Conservation (phyloP, 2,113 vertebrate genomes). For the Trichechus manatus region DNA sequence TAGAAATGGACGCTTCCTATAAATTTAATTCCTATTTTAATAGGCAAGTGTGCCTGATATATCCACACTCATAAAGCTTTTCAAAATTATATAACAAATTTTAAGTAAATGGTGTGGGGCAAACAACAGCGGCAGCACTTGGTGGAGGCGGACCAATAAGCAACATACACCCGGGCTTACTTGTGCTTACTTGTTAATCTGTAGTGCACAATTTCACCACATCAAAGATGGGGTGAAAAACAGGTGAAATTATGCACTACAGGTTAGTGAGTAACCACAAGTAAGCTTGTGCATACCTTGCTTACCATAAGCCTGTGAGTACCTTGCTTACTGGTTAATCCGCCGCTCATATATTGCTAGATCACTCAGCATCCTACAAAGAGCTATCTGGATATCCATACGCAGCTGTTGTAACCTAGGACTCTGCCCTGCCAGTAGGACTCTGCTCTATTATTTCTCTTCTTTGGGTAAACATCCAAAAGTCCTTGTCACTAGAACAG, state of each 20-base stretch:
- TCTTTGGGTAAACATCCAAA: not conserved
- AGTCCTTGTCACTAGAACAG: not conserved
- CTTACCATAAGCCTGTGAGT: too few relatives aligned
- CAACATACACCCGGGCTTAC: too few relatives aligned
- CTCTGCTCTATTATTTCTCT: not conserved
- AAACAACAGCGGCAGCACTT: not conserved
- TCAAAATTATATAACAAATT: not conserved
- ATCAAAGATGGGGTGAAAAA: too few relatives aligned
- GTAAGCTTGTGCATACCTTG: too few relatives aligned
- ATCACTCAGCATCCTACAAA: not conserved
- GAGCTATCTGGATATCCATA: not conserved
- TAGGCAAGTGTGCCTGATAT: not conserved
- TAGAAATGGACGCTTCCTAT: not conserved
- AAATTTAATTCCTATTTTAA: conserved; percentile 24
- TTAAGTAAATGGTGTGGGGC: not conserved
- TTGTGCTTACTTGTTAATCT: too few relatives aligned
- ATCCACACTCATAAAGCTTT: not conserved
- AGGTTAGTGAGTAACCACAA: not conserved
- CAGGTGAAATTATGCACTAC: not conserved
- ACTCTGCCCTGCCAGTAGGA: not conserved
- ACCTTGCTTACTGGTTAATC: not conserved
- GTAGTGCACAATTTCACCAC: too few relatives aligned
- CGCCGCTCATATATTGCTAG: not conserved
- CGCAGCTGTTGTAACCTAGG: not conserved
- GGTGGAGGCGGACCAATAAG: not conserved